Percentiles rank a stretch among this genome's conserved stretches.
These are phyloP conservation scores for Oasisia sp. DNA, from an alignment of 2,888 invertebrate genomes.

Conservation along the genomic window DNA sequence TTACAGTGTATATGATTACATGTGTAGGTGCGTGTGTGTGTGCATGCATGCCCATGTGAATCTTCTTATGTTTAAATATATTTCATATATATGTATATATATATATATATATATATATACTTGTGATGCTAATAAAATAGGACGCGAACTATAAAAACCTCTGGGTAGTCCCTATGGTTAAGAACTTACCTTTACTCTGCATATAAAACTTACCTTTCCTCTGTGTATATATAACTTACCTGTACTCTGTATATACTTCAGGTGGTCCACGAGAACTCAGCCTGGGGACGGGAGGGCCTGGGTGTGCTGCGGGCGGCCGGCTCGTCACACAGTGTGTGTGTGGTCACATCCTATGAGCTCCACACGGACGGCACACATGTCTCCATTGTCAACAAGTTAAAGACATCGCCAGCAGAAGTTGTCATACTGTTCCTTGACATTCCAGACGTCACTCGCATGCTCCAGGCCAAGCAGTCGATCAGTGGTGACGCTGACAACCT, in stretches of 20 bases:
- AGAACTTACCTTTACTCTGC: too few species aligned
- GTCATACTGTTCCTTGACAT: constrained; percentile 56
- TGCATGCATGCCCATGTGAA: neutral
- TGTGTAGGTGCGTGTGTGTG: neutral
- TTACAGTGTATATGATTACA: neutral
- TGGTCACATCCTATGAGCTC: constrained; percentile 48
- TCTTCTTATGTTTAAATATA: too few species aligned
- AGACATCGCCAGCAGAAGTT: constrained; percentile 48
- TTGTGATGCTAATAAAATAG: too few species aligned
- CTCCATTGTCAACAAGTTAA: constrained; percentile 48
- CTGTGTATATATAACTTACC: too few species aligned
- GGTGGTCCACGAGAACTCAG: constrained; percentile 1
- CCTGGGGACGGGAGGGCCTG: neutral
- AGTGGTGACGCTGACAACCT: constrained; percentile 24
- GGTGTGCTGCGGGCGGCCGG: neutral
- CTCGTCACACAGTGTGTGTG: neutral
- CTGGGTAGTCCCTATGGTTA: too few species aligned
- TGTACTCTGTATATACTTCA: neutral
- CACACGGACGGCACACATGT: constrained; percentile 50
- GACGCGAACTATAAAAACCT: too few species aligned
- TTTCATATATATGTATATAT: too few species aligned
- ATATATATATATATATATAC: neutral
- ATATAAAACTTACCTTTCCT: too few species aligned
- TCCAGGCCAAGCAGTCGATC: constrained; percentile 42
- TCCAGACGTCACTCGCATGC: constrained; percentile 47